Evolutionary conservation across 30 jellyfish, hydroid and myxozoan species (phyloP).

Genomic region (Cassiopea andromeda): DNA sequence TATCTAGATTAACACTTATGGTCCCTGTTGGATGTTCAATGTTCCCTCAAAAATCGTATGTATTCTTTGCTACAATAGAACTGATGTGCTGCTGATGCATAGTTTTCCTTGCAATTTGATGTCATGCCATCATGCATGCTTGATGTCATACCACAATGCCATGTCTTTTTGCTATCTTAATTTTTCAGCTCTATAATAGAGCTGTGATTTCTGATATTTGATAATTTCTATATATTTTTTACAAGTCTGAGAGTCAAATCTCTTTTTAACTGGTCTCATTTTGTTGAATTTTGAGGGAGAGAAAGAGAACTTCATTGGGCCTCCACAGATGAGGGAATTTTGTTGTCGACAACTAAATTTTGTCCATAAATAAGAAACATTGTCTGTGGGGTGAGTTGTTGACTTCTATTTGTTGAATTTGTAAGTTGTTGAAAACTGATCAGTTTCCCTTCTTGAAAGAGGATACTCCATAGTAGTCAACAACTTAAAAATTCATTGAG

Average conservation of each 20-base stretch:
- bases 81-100: background rate
- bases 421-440: background rate
- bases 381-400: background rate
- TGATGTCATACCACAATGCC: no score
- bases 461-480: background rate
- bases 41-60: constrained; percentile 92
- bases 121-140: no score
- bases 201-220: no score
- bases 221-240: no score
- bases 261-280: no score
- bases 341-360: background rate
- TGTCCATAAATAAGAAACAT: background rate
- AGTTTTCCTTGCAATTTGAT: background rate
- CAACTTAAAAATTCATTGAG: background rate
- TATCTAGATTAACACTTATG: constrained; percentile 75
- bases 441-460: background rate
- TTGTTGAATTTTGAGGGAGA: no score
- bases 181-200: no score
- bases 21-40: constrained; percentile 90
- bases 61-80: background rate
- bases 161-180: no score
- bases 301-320: background rate
- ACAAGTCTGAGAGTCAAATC: no score
- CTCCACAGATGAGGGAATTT: background rate
- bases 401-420: background rate